Evolutionary conservation across 2,888 invertebrate species (phyloP), one percentile per base, ranked within the genome.

Genomic region (Sylvicola cinctus): DNA sequence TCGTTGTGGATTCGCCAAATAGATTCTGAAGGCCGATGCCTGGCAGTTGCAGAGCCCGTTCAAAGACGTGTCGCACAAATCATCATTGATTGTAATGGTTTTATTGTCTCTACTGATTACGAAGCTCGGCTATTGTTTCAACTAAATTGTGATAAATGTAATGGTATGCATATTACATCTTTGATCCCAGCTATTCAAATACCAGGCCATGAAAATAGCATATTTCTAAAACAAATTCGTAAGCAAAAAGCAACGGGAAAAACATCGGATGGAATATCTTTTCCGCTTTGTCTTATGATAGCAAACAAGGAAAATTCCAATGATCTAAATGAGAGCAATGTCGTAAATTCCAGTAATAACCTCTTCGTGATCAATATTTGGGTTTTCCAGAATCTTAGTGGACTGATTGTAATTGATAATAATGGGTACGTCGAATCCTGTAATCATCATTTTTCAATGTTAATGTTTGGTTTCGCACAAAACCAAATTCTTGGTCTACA

Each of bases 171-270:
- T 2, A 51, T 67, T 2, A 50, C 55, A 2, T 54, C 60, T 1
- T 57, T 68, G 33, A 59, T 68, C 37, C 67, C 68, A 0, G 61
- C 63, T 26, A 60, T 65, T 35, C 57, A 58, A 12, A 48, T 67
- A 36, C 67, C 66, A 1, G 50, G 52, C 32, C 41, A 51, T 0
- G 48, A 51, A 30, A 47, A 50, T 4, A 51, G 52, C 1, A 45
- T 41, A 3, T 42, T 63, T 32, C 48, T 63, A 0, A 57, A 55
- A 33, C 54, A 58, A 31, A 49, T 70, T 2, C 58, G 62, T 12
- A 73, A 72, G 42, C 73, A 73, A 48, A 63, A 68, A 42, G 66
- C 67, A n/a, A 71, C 73, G 36, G 74, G 73, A 50, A 54, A 68
- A 40, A 72, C 71, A 0, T 52, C 65, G 42, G 70, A 71, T 38